Base-by-base conservation (phyloP, 2,113 vertebrate species). In the Aptenodytes patagonicus region DNA sequence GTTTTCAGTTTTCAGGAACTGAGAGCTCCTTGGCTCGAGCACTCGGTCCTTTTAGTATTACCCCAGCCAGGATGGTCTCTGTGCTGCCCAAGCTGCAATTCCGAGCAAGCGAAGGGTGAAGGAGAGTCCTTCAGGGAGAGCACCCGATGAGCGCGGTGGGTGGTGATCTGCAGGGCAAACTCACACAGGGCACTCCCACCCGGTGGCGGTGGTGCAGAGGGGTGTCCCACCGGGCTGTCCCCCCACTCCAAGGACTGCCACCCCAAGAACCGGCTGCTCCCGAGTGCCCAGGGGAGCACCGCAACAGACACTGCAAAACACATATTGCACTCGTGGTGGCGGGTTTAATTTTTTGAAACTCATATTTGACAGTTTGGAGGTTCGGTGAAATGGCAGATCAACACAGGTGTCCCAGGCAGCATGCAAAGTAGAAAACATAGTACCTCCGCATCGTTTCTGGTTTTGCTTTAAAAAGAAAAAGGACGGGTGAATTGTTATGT, bases 301-400 rank as follows among this genome's bases (percentile, higher is more conserved):
- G 2, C 24, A 13, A 62, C 28, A 60, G 32, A 32, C 36, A 26
- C 36, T 11, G 8, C 29, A 40, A 31, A 18, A 26, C 49, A 55
- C 5, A 0, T 4, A 8, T 2, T 1, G 4, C 26, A 6, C 18
- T 31, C 6, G 1, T 9, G 38, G 10, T 12, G 11, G 11, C 0
- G 3, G 38, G 10, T 13, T 34, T 19, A 29, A 42, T 14, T 5
- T 26, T 58, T 10, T 34, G 25, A 18, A 58, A 47, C 17, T 12
- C 2, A 0, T 29, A 21, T 20, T 19, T 6, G n/a, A 6, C 5
- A 17, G 17, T 40, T 26, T 28, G 76, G 49, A 36, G 10, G 36
- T 17, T 40, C 5, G 19, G 70, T 32, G 64, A 60, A 85, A 34
- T 1, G 11, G 12, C 9, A 40, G 26, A n/a, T 10, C 22, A 21